Base-by-base conservation (phyloP, 2,888 invertebrate species). In the Mechanitis messenoides region DNA sequence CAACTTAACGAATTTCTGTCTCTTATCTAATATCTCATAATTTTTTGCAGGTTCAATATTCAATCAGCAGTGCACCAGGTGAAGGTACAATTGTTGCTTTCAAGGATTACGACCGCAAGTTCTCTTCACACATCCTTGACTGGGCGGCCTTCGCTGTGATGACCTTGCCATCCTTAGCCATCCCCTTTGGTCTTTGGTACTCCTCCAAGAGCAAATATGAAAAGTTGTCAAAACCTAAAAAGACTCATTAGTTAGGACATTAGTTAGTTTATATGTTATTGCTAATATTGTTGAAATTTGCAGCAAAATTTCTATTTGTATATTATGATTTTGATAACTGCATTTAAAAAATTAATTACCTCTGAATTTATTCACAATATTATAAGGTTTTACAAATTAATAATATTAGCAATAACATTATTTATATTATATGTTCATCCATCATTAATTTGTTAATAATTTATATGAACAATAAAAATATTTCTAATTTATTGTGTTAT, bases 91-190 rank as follows among this genome's bases (percentile, higher is more conserved):
- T 98, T 76, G 95, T 97, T 59, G 95, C 97, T 12, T 95, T 94
- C 91, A 95, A 90, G 74, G 98, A 98, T 84, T 98, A 95, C 78
- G 97, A 98, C 87, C 96, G 97, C 85, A 96, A 97, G 79, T 98
- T 98, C 91, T 98, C 98, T 2, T 97, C 98, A 0, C 98, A 98
- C 88, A 95, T 97, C 80, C 95, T 97, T 66, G 98, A 98, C 87
- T 99, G 99, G 99, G 92, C 95, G 60, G 97, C 98, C 35, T 99
- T 99, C 79, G 97, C 97, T 45, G 93, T 99, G 61, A 98, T 99
- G 97, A 96, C 98, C 35, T 91, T 98, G 50, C 98, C 98, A 4
- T 97, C 98, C 2, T 91, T 99, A 55, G 96, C 95, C 53, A 97
- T 99, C 81, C 98, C 98, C 62, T 96, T 97, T 83, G 93, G 95